Conservation (phyloP, 2,113 vertebrate genomes). For the Brachyistius frenatus region DNA sequence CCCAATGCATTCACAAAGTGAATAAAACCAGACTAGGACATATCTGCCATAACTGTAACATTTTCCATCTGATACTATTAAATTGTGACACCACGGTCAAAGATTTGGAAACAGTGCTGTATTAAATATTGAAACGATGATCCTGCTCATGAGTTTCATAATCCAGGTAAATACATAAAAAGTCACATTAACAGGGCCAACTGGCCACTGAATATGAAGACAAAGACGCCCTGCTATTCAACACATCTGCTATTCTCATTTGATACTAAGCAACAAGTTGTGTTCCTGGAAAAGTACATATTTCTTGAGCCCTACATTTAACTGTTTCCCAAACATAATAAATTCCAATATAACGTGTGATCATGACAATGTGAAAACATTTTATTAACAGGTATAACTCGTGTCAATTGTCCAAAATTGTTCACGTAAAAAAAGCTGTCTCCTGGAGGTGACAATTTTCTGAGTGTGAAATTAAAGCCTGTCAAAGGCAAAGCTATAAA, state of each 20-base stretch:
- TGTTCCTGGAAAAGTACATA: background rate
- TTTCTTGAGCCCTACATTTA: background rate
- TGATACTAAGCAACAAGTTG: background rate
- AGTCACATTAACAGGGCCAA: background rate
- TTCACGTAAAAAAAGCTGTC: background rate
- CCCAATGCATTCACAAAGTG: too few relatives aligned
- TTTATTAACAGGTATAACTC: slow-evolving; percentile 1
- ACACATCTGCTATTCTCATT: background rate
- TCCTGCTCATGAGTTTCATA: too few relatives aligned
- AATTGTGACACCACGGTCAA: too few relatives aligned
- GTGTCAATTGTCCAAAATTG: slow-evolving; percentile 30
- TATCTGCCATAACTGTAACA: too few relatives aligned
- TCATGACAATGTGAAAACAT: background rate
- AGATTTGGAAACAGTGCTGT: too few relatives aligned
- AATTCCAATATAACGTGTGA: slow-evolving; percentile 1
- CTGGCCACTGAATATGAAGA: background rate
- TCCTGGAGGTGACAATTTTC: slow-evolving; percentile 45
- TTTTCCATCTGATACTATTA: too few relatives aligned
- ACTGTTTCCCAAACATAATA: background rate
- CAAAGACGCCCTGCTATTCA: background rate
- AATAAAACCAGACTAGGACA: too few relatives aligned
- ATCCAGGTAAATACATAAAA: background rate
- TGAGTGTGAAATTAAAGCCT: slow-evolving; percentile 56
- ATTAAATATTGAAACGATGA: too few relatives aligned
- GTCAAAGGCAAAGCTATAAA: slow-evolving; percentile 47